A percentile compares a stretch with the other conserved stretches of the same genome.
These are phyloP conservation scores for Passer montanus DNA, from an alignment of 2,113 vertebrate species.

Conservation along the genomic window DNA sequence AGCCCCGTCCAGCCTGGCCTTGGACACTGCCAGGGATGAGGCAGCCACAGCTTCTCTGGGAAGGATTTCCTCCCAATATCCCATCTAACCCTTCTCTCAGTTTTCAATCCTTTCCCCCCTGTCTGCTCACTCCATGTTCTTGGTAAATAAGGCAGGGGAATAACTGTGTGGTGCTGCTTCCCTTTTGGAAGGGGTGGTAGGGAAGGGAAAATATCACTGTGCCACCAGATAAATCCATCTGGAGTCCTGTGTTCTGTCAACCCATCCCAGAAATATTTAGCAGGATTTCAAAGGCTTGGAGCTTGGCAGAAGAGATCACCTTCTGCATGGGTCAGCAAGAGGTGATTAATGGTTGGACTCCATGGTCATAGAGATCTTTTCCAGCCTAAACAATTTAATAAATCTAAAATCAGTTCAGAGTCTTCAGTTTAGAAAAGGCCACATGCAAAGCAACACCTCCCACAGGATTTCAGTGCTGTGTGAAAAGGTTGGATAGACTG, in stretches of 20 bases:
- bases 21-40: not conserved
- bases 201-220: not conserved
- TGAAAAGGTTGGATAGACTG: not conserved
- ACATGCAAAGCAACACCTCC: rapidly evolving
- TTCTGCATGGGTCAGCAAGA: not conserved
- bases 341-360: not conserved
- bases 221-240: not conserved
- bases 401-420: not conserved
- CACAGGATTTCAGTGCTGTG: not conserved
- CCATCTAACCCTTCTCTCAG: not conserved
- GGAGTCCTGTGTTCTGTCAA: not conserved
- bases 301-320: not conserved
- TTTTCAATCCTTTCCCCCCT: not conserved
- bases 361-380: not conserved
- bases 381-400: not conserved
- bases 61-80: not conserved
- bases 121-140: not conserved
- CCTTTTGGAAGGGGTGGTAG: not conserved
- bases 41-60: not conserved
- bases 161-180: not conserved
- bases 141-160: not conserved
- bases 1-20: not conserved
- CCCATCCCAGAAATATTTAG: not conserved
- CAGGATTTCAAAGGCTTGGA: not conserved
- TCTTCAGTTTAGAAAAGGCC: not conserved